Base-by-base conservation (phyloP, 2,888 invertebrate genomes). In the Phengaris alcon region DNA sequence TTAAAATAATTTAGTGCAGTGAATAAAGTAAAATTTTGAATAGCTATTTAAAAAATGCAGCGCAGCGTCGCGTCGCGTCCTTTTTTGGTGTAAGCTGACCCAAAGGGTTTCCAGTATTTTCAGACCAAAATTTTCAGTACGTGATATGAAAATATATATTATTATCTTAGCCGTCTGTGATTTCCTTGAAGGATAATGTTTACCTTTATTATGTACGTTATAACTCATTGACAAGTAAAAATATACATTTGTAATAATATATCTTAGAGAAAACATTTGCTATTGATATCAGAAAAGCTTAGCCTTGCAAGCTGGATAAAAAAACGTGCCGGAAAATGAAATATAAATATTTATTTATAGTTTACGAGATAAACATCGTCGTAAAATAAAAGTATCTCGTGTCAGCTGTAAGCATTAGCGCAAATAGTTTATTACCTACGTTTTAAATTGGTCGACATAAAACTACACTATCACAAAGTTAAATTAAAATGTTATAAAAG, bases 311-410 rank as follows among this genome's bases (percentile, higher is more conserved):
- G 35, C 64, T 44, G 35, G 35, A 64, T 35, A 64, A 64, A 5
- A 44, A 64, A 44, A 15, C 13, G 64, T 64, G 64, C 44, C 35
- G 12, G 64, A 64, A 13, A 64, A 64, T 64, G 35, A 64, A 64
- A 64, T 64, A 64, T 35, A 59, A 64, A 64, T 64, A 64, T 64
- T 64, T 64, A 64, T 44, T 64, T 44, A 64, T 13, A 64, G 64
- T 64, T 64, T 64, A 64, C 35, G 64, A 64, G 64, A 64, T 64
- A 64, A 64, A 64, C 13, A 44, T 64, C 64, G 64, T 64, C 64
- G 64, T 64, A 64, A 64, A 64, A 64, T 35, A 64, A 64, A 64
- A 64, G 64, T 64, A 64, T 64, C 64, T 64, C 64, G 35, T 64
- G 64, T 44, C 35, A 35, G 64, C 35, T 12, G 64, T 12, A 15